Conservation (phyloP, 2,888 invertebrate species). For the Coleophora deauratella region DNA sequence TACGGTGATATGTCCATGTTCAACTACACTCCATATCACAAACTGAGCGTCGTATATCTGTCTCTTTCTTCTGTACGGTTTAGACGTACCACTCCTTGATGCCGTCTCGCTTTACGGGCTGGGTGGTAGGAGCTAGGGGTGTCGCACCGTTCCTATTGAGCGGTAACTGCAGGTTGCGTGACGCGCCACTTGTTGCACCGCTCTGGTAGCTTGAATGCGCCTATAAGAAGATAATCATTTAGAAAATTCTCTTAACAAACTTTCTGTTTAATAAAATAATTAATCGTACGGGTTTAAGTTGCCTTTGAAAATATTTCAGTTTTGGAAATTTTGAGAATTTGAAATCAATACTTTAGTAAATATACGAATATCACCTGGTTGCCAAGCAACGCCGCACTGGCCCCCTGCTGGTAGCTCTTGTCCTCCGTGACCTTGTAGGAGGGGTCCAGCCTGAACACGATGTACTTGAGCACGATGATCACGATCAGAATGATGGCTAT, state of each 20-base stretch:
- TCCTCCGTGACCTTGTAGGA: conserved; percentile 95
- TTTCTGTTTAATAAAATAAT: no score
- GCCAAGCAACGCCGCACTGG: conserved; percentile 84
- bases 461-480: conserved; percentile 90
- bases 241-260: no score
- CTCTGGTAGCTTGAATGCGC: conserved; percentile 67
- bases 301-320: no score
- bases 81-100: conserved; percentile 98
- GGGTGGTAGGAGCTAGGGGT: conserved; percentile 55
- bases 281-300: no score
- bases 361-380: conserved; percentile 60
- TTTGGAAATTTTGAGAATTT: no score
- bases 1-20: conserved; percentile 36
- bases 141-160: conserved; percentile 38
- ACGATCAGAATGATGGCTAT: conserved; percentile 94
- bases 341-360: not conserved
- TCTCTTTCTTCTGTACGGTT: conserved; percentile 27
- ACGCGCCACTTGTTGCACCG: conserved; percentile 55
- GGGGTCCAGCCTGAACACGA: conserved; percentile 87
- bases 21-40: not conserved
- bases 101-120: conserved; percentile 85
- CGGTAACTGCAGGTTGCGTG: conserved; percentile 66
- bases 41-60: not conserved
- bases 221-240: conserved; percentile 23
- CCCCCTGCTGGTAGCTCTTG: conserved; percentile 84